Conservation (phyloP, 2,113 vertebrate species). For the Gavia stellata region DNA sequence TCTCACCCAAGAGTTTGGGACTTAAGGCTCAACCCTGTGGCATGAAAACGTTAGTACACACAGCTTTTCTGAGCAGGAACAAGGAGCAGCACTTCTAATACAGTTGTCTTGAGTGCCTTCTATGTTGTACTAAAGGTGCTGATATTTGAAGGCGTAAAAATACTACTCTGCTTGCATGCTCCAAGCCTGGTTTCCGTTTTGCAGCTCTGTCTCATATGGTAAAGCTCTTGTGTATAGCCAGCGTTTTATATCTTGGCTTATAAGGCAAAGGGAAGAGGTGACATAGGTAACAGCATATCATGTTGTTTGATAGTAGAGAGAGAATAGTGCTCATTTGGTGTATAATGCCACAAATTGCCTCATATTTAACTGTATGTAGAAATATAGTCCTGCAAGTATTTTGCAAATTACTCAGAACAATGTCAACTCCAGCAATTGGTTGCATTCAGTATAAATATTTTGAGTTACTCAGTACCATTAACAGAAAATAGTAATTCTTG, state of each 20-base stretch:
- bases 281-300: neutral
- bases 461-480: neutral
- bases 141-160: neutral
- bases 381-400: neutral
- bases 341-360: neutral
- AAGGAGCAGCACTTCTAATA: neutral
- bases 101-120: neutral
- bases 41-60: neutral
- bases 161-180: fast-evolving
- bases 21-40: neutral
- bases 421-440: neutral
- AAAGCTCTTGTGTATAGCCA: neutral
- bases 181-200: neutral
- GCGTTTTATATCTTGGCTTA: neutral
- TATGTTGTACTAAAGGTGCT: fast-evolving
- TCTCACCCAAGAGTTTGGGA: neutral
- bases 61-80: neutral
- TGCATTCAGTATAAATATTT: conserved; percentile 1
- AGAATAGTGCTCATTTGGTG: neutral
- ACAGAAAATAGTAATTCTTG: conserved; percentile 4
- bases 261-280: neutral
- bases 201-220: neutral
- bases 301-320: neutral
- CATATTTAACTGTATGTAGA: neutral
- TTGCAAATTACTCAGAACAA: neutral